A percentile compares a stretch with the other conserved stretches of the same genome.
phyloP scores from a whole-genome alignment of 2,113 vertebrate species.

The Ploceus nigricollis region DNA sequence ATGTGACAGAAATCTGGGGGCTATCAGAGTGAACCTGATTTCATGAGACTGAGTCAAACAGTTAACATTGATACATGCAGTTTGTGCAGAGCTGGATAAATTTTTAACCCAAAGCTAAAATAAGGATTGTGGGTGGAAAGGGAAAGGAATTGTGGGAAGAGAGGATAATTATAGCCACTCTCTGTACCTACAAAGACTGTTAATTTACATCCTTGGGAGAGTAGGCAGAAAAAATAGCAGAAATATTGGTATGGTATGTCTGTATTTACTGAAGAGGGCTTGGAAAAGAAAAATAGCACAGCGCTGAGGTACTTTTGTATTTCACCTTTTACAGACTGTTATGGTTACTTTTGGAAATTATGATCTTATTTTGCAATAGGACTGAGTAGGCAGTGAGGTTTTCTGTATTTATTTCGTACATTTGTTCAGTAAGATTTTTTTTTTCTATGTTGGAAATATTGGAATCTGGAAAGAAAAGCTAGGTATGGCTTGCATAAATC shows the following conservation, averaged over 20 bases:
- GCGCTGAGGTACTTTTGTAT: neutral
- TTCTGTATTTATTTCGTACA: neutral
- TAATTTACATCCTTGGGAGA: neutral
- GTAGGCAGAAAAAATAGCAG: neutral
- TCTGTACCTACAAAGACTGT: neutral
- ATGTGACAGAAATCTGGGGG: neutral
- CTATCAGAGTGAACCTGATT: neutral
- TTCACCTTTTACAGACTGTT: neutral
- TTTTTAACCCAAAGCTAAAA: slow-evolving; percentile 20
- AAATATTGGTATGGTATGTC: neutral
- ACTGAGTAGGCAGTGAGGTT: neutral
- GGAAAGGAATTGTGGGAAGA: slow-evolving; percentile 1
- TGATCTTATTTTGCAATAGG: neutral
- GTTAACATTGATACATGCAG: neutral
- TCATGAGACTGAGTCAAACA: neutral
- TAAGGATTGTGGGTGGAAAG: neutral
- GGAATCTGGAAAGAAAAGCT: neutral
- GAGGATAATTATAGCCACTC: neutral
- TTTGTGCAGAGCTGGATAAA: neutral
- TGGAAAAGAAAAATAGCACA: neutral
- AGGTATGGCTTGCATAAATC: neutral
- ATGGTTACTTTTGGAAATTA: neutral
- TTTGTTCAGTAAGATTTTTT: neutral
- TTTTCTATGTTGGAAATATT: neutral
- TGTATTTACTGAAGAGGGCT: neutral